Percentiles rank a stretch among this genome's conserved stretches.
phyloP scores from a whole-genome alignment of 1,140 invertebrate genomes.

The Hormaphis cornu region DNA sequence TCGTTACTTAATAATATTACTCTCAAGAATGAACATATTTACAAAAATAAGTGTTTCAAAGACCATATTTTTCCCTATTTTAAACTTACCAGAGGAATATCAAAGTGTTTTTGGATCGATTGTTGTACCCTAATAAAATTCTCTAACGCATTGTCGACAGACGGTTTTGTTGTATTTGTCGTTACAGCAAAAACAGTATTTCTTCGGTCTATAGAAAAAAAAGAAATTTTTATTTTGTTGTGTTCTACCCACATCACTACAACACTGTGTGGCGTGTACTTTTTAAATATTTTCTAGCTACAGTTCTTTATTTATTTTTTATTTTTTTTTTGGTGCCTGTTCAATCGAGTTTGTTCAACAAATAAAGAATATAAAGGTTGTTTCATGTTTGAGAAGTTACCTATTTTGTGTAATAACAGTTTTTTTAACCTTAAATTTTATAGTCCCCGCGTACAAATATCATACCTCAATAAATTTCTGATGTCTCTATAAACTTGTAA shows the following conservation, averaged over 20 bases:
- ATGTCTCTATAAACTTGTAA: too few species aligned
- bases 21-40: too few species aligned
- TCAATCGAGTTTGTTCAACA: neutral
- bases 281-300: neutral
- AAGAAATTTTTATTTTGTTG: neutral
- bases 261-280: neutral
- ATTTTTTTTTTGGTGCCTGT: neutral
- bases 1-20: too few species aligned
- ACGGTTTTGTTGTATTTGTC: conserved; percentile 3
- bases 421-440: neutral
- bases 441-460: neutral
- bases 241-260: neutral
- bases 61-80: too few species aligned
- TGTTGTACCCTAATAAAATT: neutral
- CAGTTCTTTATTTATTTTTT: neutral
- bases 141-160: neutral
- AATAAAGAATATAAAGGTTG: neutral
- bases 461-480: neutral
- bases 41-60: too few species aligned
- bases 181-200: neutral
- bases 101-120: neutral
- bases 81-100: conserved; percentile 14
- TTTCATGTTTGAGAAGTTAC: neutral
- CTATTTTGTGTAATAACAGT: neutral
- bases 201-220: neutral